A percentile compares a stretch with the other conserved stretches of the same genome.
These are phyloP conservation scores for Sylvilagus bachmani DNA, from an alignment of 2,113 vertebrate genomes.

Conservation along the genomic window DNA sequence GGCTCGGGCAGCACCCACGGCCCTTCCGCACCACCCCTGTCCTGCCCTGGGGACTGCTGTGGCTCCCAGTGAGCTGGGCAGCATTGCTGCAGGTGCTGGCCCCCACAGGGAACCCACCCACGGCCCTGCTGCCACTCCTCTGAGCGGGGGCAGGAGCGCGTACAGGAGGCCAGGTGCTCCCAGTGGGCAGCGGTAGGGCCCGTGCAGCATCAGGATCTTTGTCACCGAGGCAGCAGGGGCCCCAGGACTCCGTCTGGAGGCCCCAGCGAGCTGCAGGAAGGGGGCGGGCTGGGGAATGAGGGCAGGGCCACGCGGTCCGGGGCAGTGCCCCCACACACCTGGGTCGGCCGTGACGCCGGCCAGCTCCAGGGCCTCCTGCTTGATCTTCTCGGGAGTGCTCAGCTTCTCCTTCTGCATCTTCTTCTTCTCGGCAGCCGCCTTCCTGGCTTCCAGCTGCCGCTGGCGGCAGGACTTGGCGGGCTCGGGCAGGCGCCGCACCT, in stretches of 20 bases:
- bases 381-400: slow-evolving; percentile 94
- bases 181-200: too few relatives aligned
- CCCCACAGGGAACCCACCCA: too few relatives aligned
- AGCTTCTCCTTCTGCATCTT: slow-evolving; percentile 95
- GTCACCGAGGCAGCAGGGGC: not conserved
- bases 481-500: slow-evolving; percentile 96
- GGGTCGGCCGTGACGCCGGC: slow-evolving; percentile 83
- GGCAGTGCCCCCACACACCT: slow-evolving; percentile 77
- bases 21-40: not conserved
- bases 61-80: not conserved
- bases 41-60: fast-evolving
- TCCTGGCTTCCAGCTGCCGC: slow-evolving; percentile 95
- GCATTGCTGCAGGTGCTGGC: not conserved
- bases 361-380: slow-evolving; percentile 89
- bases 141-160: too few relatives aligned
- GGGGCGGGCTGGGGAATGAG: not conserved
- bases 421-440: slow-evolving; percentile 96
- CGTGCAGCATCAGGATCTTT: too few relatives aligned
- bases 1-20: not conserved
- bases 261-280: not conserved
- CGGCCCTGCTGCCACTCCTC: too few relatives aligned
- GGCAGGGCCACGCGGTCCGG: fast-evolving
- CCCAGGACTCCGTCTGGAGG: not conserved
- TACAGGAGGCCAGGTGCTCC: not conserved
- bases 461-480: slow-evolving; percentile 98